Percentiles rank a stretch among this genome's conserved stretches.
Evolutionary conservation across 2,888 invertebrate species (phyloP).

Genomic region (Pristionchus exspectatus): DNA sequence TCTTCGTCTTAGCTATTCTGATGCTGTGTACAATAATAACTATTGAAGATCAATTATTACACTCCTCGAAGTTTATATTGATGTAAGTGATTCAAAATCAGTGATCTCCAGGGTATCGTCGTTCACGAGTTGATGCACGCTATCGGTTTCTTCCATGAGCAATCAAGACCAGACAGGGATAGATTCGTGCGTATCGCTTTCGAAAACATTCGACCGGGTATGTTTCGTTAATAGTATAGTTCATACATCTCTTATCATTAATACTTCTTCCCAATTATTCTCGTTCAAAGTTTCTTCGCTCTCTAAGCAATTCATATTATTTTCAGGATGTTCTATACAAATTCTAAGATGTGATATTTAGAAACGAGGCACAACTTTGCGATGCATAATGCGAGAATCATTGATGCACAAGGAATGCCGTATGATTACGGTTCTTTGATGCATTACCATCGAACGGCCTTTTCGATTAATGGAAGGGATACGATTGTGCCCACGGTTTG

Average conservation of each 20-base stretch:
- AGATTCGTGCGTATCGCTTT: constrained; percentile 79
- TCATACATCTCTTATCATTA: no score
- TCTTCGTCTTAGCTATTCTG: no score
- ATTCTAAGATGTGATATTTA: neutral
- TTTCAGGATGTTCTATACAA: no score
- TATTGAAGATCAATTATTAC: no score
- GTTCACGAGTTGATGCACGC: constrained; percentile 77
- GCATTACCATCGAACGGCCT: constrained; percentile 79
- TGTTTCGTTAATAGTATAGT: neutral
- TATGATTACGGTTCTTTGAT: constrained; percentile 77
- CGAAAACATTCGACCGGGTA: constrained; percentile 76
- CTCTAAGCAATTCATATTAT: no score
- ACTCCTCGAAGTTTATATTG: neutral
- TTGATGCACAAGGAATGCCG: constrained; percentile 54
- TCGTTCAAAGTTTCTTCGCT: no score
- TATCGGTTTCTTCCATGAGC: constrained; percentile 78
- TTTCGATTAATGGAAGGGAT: constrained; percentile 66
- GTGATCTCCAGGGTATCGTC: constrained; percentile 60
- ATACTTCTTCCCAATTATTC: neutral
- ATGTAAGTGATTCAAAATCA: neutral
- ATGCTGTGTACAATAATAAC: no score
- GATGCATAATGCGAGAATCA: neutral
- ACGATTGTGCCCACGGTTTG: constrained; percentile 73
- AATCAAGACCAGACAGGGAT: constrained; percentile 80
- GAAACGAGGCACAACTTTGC: neutral